These are phyloP conservation scores for Myotis findleyi DNA, from an alignment of 2,797 vertebrate species.

Conservation along the genomic window DNA sequence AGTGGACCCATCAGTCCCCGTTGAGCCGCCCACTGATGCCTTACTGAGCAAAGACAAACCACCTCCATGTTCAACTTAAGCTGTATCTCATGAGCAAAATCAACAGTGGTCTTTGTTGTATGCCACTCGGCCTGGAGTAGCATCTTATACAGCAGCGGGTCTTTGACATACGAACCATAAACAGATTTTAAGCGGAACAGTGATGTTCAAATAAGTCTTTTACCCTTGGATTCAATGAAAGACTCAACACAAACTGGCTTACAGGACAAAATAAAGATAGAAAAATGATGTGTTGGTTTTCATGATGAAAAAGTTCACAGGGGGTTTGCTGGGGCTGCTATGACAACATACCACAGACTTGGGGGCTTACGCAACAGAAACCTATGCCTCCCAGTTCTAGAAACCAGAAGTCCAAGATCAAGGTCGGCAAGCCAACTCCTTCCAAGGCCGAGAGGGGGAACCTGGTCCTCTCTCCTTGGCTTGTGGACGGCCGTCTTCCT, in stretches of 20 bases:
- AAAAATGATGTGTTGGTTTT: neutral
- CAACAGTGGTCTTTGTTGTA: too few relatives aligned
- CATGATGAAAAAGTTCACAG: neutral
- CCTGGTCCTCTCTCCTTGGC: neutral
- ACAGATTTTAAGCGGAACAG: neutral
- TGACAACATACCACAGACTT: rapidly evolving
- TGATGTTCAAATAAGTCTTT: neutral
- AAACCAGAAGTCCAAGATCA: neutral
- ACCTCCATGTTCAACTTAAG: rapidly evolving
- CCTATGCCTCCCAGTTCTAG: neutral
- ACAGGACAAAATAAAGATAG: too few relatives aligned
- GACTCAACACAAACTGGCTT: neutral
- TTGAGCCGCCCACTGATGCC: rapidly evolving
- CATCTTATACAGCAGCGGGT: rapidly evolving
- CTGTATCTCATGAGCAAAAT: neutral
- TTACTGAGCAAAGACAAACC: neutral
- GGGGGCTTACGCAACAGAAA: too few relatives aligned
- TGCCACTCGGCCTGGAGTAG: neutral
- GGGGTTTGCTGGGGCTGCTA: rapidly evolving
- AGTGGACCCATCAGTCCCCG: neutral
- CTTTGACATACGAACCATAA: neutral
- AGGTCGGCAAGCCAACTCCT: rapidly evolving
- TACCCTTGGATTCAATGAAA: neutral
- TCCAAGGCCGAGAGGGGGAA: rapidly evolving
- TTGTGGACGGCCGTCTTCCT: rapidly evolving